Percentiles rank a stretch among this genome's conserved stretches.
Conservation (phyloP, 2,113 vertebrate species). For the Sinocyclocheilus maitianheensis region DNA sequence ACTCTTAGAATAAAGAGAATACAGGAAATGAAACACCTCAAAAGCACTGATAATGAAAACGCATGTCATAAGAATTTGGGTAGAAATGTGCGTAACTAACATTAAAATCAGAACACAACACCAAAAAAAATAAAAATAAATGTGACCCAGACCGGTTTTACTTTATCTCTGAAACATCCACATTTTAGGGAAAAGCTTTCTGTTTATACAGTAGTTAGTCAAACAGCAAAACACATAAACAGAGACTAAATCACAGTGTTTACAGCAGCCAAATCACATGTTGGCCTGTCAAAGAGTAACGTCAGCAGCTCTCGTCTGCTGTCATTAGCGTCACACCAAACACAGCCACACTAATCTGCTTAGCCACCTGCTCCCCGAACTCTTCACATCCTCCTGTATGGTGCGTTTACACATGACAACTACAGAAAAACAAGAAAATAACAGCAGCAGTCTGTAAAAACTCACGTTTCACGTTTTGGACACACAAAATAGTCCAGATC, state of each 20-base stretch:
- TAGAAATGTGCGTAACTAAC: too few species aligned
- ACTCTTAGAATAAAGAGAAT: too few species aligned
- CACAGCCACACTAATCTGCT: background rate
- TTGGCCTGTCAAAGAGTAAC: background rate
- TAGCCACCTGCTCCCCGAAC: background rate
- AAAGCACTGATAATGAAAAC: too few species aligned
- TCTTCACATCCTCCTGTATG: background rate
- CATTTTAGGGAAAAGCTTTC: too few species aligned
- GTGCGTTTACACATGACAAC: background rate
- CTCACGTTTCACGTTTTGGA: background rate
- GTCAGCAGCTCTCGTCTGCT: background rate
- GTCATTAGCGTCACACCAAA: background rate
- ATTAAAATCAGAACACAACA: too few species aligned
- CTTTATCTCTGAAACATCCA: too few species aligned
- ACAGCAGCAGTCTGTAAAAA: background rate
- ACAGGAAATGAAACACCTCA: too few species aligned
- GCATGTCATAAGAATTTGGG: too few species aligned
- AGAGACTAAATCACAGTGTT: background rate
- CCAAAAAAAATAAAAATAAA: too few species aligned
- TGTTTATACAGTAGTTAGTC: too few species aligned
- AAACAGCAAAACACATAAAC: background rate
- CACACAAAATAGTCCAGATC: background rate
- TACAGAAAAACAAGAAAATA: background rate
- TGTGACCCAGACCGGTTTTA: too few species aligned
- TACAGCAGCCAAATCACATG: background rate